Evolutionary conservation across 1,140 invertebrate genomes (phyloP), one percentile per base, ranked within the genome.

Genomic region (Euwallacea similis): DNA sequence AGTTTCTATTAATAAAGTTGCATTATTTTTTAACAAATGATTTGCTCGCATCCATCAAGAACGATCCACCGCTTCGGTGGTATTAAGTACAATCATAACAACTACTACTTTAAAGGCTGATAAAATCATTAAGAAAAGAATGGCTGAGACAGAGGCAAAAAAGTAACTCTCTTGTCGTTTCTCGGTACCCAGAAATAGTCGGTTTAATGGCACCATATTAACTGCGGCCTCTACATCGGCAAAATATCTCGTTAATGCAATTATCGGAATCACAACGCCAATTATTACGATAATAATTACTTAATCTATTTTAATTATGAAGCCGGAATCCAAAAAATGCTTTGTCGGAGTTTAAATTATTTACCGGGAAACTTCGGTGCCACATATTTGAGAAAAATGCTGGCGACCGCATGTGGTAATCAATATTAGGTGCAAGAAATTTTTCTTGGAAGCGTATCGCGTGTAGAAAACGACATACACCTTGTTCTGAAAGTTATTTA

Each of bases 221-320:
- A 58, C 42, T n/a, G 33, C 55, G 21, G 54, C 63, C 47, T 42
- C 65, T 44, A 66, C 16, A 66, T 66, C 41, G 65, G 11, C 21
- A 58, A 44, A 58, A 66, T 68, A 53, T 55, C 56, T 68, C 50
- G 66, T 68, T 68, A 68, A 68, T 68, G 58, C 46, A 68, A 68
- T 66, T 66, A 66, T 66, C 65, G 11, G 65, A 66, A 66, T 66
- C 65, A 66, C 65, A 66, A 66, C 65, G 65, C 54, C 65, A 66
- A 66, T 66, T 66, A 66, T 66, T 66, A 66, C 53, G 41, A 68
- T 53, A 21, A 53, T 68, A 68, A 68, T 68, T 60, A 68, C 66
- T 68, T 68, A 68, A 68, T 68, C 66, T 68, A 68, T 68, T 68
- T 68, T 68, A 68, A 68, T 68, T 68, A 68, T 68, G 66, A 60